Percentiles rank a stretch among this genome's conserved stretches.
phyloP scores from a whole-genome alignment of 2,113 vertebrate species.

The Sitta europaea region DNA sequence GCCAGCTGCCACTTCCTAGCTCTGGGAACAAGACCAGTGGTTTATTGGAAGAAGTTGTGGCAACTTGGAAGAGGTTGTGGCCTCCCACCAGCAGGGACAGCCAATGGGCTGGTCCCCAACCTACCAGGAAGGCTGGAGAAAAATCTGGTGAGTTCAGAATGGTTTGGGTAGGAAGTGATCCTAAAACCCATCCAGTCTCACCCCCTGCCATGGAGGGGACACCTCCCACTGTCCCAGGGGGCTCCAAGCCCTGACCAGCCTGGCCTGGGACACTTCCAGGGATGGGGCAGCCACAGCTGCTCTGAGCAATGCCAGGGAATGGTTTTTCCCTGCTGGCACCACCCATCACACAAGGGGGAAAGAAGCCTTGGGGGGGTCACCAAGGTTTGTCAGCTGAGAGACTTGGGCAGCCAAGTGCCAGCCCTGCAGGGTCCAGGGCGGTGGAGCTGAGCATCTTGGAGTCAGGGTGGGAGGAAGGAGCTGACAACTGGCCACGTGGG shows the following conservation, averaged over 20 bases:
- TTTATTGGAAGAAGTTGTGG: not conserved
- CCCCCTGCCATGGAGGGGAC: not conserved
- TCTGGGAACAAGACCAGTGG: not conserved
- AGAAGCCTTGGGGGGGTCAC: not conserved
- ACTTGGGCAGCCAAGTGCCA: rapidly evolving
- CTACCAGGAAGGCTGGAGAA: not conserved
- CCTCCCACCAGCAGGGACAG: not conserved
- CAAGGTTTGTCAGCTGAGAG: not conserved
- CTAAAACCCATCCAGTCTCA: not conserved
- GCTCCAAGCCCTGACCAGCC: rapidly evolving
- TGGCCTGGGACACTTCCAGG: not conserved
- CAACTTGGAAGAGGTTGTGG: not conserved
- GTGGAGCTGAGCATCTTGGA: not conserved
- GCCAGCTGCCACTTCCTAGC: not conserved
- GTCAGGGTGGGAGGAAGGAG: not conserved
- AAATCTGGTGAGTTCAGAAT: not conserved
- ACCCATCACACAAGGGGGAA: not conserved
- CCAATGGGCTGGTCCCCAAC: not conserved
- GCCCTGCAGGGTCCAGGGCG: rapidly evolving
- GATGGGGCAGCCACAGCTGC: not conserved
- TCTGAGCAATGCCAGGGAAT: not conserved
- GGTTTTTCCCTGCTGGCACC: rapidly evolving
- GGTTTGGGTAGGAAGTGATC: not conserved
- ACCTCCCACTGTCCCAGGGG: rapidly evolving
- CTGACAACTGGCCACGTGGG: rapidly evolving